Evolutionary conservation across 1,140 invertebrate genomes (phyloP), one percentile per base, ranked within the genome.

Genomic region (Homalodisca vitripennis): DNA sequence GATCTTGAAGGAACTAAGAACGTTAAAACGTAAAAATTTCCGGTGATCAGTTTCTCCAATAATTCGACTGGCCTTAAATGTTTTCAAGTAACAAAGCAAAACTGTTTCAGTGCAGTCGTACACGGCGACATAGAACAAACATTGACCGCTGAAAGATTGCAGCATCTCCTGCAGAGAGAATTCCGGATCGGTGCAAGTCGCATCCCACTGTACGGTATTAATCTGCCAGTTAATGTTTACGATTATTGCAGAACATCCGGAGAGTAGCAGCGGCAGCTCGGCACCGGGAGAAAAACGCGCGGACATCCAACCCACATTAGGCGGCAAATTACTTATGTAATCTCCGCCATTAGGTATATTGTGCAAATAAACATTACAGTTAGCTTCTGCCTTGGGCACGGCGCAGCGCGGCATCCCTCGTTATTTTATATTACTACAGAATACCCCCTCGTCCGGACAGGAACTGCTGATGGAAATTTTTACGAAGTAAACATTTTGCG

Each of bases 291-390:
- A 51, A 51, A 51, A 51, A 51, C 22, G 6, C 3, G 14, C 48
- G 48, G 48, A 51, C 48, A 22, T 51, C 22, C 17, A 51, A 22
- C 22, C n/a, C n/a, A 51, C 48, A 51, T 51, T 51, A 10, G 22
- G 48, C 6, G 17, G n/a, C 48, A 51, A 51, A 51, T 51, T 51
- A 51, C 48, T 51, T 51, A 51, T n/a, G 48, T 51, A 51, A 51
- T 51, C 48, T 51, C 48, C 48, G 17, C 48, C 48, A 51, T 51
- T 51, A 51, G 48, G 48, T 51, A 51, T 51, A 51, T 51, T 51
- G 48, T 51, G 48, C 48, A 22, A 51, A 51, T 51, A 51, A 51
- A 51, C 48, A 51, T 3, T 51, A 10, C 3, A n/a, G 48, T 51
- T 51, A 51, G 48, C 48, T 20, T 6, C 48, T 22, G 17, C 6